phyloP scores from a whole-genome alignment of 2,113 vertebrate genomes.

The Mesoclemmys tuberculata region DNA sequence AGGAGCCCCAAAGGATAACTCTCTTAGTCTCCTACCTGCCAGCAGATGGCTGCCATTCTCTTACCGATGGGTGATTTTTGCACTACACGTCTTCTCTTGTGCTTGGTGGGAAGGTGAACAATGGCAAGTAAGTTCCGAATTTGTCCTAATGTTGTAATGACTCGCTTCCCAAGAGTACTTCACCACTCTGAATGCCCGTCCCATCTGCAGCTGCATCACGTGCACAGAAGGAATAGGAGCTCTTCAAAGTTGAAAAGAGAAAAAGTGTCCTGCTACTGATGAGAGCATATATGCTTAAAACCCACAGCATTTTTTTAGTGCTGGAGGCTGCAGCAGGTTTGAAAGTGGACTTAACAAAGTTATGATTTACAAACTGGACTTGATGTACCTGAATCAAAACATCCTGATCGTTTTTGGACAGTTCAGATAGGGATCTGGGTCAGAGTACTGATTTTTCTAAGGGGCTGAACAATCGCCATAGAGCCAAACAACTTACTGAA shows the following conservation, averaged over 20 bases:
- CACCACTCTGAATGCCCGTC: rapidly evolving
- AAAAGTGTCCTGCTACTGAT: rapidly evolving
- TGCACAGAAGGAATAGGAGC: not conserved
- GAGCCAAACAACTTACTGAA: not conserved
- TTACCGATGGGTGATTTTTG: not conserved
- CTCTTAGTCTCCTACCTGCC: slow-evolving; percentile 3
- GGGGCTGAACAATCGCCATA: not conserved
- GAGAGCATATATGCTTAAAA: rapidly evolving
- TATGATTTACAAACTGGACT: not conserved
- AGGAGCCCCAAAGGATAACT: rapidly evolving
- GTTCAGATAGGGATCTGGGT: not conserved
- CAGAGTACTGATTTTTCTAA: slow-evolving; percentile 10
- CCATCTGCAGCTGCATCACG: not conserved
- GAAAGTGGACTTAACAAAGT: not conserved
- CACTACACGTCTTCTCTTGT: rapidly evolving
- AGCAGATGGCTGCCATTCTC: slow-evolving; percentile 47
- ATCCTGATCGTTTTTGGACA: not conserved
- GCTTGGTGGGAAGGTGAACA: rapidly evolving
- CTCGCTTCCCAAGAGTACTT: rapidly evolving
- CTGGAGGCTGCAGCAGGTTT: not conserved
- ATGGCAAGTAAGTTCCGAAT: not conserved
- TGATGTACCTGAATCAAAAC: not conserved
- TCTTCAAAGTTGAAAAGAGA: not conserved
- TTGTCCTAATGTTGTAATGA: rapidly evolving
- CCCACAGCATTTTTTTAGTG: rapidly evolving